Base-by-base conservation (phyloP, 1,140 invertebrate species). In the Dendroctonus valens region DNA sequence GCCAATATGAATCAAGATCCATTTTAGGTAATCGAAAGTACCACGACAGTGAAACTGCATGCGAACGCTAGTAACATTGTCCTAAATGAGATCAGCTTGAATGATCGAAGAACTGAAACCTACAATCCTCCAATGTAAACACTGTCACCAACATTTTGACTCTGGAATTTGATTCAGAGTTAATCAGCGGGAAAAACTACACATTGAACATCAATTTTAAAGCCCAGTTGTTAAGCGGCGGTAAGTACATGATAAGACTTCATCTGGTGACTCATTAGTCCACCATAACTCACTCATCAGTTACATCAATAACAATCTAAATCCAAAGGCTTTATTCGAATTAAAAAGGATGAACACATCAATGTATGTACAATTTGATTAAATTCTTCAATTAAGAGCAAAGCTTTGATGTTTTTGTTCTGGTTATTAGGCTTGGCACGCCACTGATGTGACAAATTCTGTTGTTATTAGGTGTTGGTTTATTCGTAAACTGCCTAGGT, bases 91-190 rank as follows among this genome's bases (percentile, higher is more conserved):
- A 54, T 54, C 40, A 7, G 40, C 3, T 39, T 54, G 52, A 7
- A 54, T 39, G 52, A 40, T n/a, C 40, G 7, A 40, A 11, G 38
- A 54, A 2, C 52, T 4, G 40, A 7, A 38, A 15, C 37, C 3
- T 11, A 5, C 15, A 11, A 51, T n/a, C n/a, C n/a, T n/a, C n/a
- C 5, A 38, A 9, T 11, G 52, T 54, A 4, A 55, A 41, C 14
- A 55, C 26, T 40, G 41, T 40, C 11, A 55, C 53, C 7, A n/a
- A 55, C 15, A 40, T 55, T 9, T 40, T 55, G 7, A 55, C 37
- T 55, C 11, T 55, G 11, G n/a, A n/a, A 12, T 41, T 55, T 40
- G 11, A 15, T 41, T 0, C 39, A 15, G 11, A 38, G 0, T 40
- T 55, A 8, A 9, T 11, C 6, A n/a, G 7, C 11, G 38, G 5